phyloP scores from a whole-genome alignment of 2,113 vertebrate genomes.

The Sphyrna mokarran region DNA sequence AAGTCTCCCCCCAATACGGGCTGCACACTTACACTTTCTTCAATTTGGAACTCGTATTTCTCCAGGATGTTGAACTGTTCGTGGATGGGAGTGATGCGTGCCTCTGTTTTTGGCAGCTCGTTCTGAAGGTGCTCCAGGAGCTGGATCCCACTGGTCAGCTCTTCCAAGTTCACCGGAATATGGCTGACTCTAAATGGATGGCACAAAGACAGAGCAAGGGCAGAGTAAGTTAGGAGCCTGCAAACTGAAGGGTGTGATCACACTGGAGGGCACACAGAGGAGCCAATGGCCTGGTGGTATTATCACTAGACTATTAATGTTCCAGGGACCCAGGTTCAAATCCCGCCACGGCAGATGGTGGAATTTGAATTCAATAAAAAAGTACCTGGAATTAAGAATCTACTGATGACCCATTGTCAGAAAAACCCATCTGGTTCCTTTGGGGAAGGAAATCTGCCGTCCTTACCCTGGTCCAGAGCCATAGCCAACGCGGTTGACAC shows the following conservation, averaged over 20 bases:
- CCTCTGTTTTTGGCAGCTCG: conserved; percentile 56
- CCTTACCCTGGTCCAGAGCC: too few relatives aligned
- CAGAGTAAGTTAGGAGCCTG: neutral
- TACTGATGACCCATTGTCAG: too few relatives aligned
- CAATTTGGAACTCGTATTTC: conserved; percentile 72
- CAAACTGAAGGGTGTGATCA: neutral
- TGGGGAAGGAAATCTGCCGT: too few relatives aligned
- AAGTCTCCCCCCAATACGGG: neutral
- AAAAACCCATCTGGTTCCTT: too few relatives aligned
- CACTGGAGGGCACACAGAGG: neutral
- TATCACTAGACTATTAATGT: too few relatives aligned
- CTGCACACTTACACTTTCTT: conserved; percentile 55
- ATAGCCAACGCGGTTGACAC: too few relatives aligned
- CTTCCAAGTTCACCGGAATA: conserved; percentile 63
- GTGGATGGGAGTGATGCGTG: conserved; percentile 69
- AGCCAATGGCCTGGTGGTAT: too few relatives aligned
- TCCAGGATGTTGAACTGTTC: conserved; percentile 77
- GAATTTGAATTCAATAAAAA: too few relatives aligned
- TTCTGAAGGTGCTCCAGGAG: conserved; percentile 65
- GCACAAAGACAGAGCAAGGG: neutral
- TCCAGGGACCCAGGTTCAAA: too few relatives aligned
- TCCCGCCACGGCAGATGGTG: too few relatives aligned
- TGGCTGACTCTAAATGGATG: conserved; percentile 54
- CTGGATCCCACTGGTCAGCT: conserved; percentile 61
- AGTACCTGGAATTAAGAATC: too few relatives aligned